Conservation (phyloP, 2,797 vertebrate genomes). For the Macroramphosus scolopax region DNA sequence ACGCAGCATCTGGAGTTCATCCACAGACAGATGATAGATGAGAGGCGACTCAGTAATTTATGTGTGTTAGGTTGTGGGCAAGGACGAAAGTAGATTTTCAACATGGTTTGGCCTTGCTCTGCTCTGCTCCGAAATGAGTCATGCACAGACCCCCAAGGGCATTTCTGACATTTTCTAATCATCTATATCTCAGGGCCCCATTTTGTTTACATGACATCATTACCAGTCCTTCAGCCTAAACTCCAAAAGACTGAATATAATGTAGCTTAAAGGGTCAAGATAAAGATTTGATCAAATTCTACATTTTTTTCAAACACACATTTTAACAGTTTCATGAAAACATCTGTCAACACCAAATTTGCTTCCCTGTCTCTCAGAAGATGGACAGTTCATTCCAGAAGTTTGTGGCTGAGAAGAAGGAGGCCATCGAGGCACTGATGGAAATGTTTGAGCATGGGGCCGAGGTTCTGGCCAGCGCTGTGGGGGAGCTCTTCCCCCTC, state of each 20-base stretch:
- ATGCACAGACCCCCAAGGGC: conserved; percentile 32
- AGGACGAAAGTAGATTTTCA: conserved; percentile 26
- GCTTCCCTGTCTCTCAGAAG: conserved; percentile 40
- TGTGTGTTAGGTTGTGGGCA: not conserved
- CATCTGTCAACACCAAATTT: not conserved
- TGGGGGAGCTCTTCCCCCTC: conserved; percentile 78
- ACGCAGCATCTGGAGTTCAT: conserved; percentile 30
- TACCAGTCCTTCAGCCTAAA: not conserved
- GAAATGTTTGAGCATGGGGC: conserved; percentile 77
- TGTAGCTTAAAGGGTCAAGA: not conserved
- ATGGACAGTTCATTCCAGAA: conserved; percentile 72
- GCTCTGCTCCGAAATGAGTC: conserved; percentile 31
- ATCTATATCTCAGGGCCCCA: conserved; percentile 19
- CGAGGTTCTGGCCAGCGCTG: conserved; percentile 77
- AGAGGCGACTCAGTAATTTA: conserved; percentile 7
- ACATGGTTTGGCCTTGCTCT: conserved; percentile 18
- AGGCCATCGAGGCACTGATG: conserved; percentile 79
- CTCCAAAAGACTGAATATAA: not conserved
- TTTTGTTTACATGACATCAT: conserved; percentile 42
- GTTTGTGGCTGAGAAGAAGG: conserved; percentile 79
- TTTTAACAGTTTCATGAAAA: too few relatives aligned
- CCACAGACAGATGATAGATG: conserved; percentile 3
- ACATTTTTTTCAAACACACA: too few relatives aligned
- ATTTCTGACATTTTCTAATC: conserved; percentile 21
- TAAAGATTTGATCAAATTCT: too few relatives aligned